Conservation (phyloP, 2,113 vertebrate genomes). For the Ameiurus melas region DNA sequence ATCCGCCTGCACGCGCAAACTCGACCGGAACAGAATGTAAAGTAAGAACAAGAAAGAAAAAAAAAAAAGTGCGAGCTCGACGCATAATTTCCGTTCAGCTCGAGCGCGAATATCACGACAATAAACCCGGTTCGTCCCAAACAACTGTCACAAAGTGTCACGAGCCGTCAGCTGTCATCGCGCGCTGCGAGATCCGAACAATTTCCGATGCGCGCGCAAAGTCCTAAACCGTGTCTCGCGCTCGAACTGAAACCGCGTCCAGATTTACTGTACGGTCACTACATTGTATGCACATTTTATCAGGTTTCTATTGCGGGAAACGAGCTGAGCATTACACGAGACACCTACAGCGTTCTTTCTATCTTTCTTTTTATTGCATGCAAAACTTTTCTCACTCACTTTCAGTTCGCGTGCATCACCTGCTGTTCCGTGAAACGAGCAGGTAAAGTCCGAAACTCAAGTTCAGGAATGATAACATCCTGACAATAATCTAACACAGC, state of each 20-base stretch:
- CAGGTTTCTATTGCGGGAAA: constrained; percentile 18
- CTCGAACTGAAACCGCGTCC: neutral
- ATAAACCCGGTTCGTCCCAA: neutral
- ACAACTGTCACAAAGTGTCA: neutral
- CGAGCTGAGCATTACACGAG: neutral
- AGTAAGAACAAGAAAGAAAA: neutral
- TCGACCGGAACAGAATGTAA: neutral
- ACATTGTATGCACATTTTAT: constrained; percentile 44
- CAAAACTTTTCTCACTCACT: constrained; percentile 14
- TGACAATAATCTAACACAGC: neutral
- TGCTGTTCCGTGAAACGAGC: neutral
- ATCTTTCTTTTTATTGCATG: neutral
- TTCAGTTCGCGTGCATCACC: neutral
- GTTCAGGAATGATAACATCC: neutral
- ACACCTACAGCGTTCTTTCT: neutral
- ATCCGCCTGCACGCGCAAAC: neutral
- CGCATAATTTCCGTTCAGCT: neutral
- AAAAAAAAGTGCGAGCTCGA: neutral
- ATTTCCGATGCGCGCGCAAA: neutral
- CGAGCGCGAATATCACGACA: neutral
- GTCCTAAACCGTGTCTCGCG: neutral
- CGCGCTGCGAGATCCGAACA: neutral
- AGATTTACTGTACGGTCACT: neutral
- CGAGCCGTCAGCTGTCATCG: neutral
- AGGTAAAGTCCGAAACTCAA: neutral